Conservation (phyloP, 2,888 invertebrate genomes). For the Tenthredo amoena region DNA sequence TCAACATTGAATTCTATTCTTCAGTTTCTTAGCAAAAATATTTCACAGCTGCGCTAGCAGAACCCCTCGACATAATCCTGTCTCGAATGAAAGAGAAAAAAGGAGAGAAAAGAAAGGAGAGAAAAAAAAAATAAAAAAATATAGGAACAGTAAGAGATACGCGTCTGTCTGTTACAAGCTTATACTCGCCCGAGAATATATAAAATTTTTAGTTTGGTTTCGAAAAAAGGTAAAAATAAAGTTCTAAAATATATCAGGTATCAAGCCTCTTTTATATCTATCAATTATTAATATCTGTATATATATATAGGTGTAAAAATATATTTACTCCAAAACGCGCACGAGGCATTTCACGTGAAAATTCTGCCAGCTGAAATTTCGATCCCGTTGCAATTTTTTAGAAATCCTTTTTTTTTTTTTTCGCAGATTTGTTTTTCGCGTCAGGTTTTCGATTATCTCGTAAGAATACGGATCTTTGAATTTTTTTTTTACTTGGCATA, state of each 20-base stretch:
- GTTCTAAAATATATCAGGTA: background rate
- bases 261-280: background rate
- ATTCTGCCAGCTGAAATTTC: too few species aligned
- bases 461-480: too few species aligned
- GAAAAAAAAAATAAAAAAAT: background rate
- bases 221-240: background rate
- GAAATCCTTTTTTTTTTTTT: too few species aligned
- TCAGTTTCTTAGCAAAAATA: conserved; percentile 1
- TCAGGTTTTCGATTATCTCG: too few species aligned
- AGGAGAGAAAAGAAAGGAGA: background rate
- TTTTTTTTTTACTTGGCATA: too few species aligned
- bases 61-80: conserved; percentile 17
- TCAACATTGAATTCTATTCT: conserved; percentile 18
- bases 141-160: background rate
- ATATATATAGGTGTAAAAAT: too few species aligned
- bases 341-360: too few species aligned
- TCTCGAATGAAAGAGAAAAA: background rate
- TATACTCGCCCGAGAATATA: background rate
- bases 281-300: background rate
- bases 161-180: background rate
- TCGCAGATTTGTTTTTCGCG: too few species aligned
- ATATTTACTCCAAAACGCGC: too few species aligned
- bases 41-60: conserved; percentile 12
- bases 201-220: background rate
- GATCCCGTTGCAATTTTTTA: too few species aligned